phyloP scores from a whole-genome alignment of 2,797 vertebrate genomes.

The Sebastes hubbsi region DNA sequence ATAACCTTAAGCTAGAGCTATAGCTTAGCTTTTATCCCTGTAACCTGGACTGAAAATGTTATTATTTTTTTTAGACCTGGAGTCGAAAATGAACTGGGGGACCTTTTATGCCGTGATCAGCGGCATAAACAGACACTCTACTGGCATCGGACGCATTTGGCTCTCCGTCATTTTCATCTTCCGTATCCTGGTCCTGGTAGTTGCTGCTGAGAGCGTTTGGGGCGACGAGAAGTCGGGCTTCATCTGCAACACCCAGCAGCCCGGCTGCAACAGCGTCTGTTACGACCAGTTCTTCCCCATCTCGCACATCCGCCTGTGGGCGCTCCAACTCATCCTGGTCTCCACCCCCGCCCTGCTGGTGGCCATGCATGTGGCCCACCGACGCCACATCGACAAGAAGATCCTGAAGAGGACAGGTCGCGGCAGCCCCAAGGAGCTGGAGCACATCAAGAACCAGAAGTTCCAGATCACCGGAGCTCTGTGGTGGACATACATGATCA shows the following conservation, averaged over 20 bases:
- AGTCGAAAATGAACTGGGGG: constrained; percentile 97
- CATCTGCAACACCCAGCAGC: constrained; percentile 97
- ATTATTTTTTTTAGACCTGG: constrained; percentile 80
- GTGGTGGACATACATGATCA: constrained; percentile 98
- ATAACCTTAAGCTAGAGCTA: not conserved
- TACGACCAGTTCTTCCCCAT: constrained; percentile 98
- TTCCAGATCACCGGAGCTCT: constrained; percentile 91
- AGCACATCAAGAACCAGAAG: constrained; percentile 93
- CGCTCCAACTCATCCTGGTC: constrained; percentile 96
- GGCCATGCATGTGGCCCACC: constrained; percentile 98
- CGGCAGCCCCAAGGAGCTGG: constrained; percentile 86
- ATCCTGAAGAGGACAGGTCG: constrained; percentile 88
- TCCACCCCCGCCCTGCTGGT: constrained; percentile 96
- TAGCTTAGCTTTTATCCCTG: not conserved
- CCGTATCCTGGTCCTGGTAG: constrained; percentile 96
- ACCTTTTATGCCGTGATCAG: constrained; percentile 95
- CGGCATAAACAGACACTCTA: constrained; percentile 97
- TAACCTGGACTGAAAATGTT: not conserved
- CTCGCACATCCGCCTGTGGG: constrained; percentile 97
- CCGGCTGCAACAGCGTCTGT: constrained; percentile 97
- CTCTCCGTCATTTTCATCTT: constrained; percentile 99
- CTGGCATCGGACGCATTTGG: constrained; percentile 96
- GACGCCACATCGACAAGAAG: constrained; percentile 95
- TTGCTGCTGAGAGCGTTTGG: constrained; percentile 97
- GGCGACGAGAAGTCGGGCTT: constrained; percentile 96